Conservation (phyloP, 2,113 vertebrate species). For the Myotis brandtii region DNA sequence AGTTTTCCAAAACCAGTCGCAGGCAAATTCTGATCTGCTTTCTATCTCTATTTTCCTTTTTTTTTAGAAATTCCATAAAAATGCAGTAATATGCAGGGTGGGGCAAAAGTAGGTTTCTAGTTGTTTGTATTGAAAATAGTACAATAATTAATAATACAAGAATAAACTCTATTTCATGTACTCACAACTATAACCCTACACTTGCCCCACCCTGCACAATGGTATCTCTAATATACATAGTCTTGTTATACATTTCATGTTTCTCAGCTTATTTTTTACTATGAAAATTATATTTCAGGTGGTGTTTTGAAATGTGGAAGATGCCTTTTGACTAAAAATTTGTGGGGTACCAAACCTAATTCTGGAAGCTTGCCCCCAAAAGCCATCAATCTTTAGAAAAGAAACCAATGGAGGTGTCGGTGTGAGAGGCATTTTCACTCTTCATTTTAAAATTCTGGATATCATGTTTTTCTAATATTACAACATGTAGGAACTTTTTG, state of each 20-base stretch:
- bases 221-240: neutral
- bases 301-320: constrained; percentile 7
- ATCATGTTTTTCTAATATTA: neutral
- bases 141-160: neutral
- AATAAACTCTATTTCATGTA: neutral
- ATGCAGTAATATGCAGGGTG: neutral
- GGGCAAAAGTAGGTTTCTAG: neutral
- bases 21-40: neutral
- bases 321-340: neutral
- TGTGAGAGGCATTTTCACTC: neutral
- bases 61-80: neutral
- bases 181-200: neutral
- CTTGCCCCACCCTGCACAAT: neutral
- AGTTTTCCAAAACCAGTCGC: neutral
- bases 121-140: neutral
- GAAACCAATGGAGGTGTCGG: neutral
- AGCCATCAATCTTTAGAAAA: neutral
- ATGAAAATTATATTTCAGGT: neutral
- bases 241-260: neutral
- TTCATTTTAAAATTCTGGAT: neutral
- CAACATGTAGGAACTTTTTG: neutral
- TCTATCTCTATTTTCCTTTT: neutral
- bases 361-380: neutral
- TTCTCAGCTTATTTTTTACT: neutral
- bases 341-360: neutral